Evolutionary conservation across 2,113 vertebrate species (phyloP), one percentile per base, ranked within the genome.

Genomic region (Ictidomys tridecemlineatus): DNA sequence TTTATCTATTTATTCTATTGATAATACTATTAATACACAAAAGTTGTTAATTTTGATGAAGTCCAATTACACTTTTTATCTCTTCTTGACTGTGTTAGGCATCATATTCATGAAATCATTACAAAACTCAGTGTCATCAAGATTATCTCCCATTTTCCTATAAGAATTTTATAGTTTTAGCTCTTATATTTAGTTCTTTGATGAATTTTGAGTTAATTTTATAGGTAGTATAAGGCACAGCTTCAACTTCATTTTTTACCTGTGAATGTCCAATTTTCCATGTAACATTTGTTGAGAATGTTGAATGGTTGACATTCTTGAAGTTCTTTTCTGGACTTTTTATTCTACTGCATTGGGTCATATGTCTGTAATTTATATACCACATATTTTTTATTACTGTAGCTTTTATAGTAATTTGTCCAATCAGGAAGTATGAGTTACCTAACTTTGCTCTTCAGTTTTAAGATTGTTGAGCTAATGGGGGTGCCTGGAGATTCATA

Each of bases 21-120:
- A 76, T n/a, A 77, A 42, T 78, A 24, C 14, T 73, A 63, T 79
- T 95, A n/a, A 85, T 95, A 28, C 39, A 63, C 58, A 95, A 78
- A 91, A 70, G 28, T 61, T 85, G 70, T 70, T 85, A 18, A 51
- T 85, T 91, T 93, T 94, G 53, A 72, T 88, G 13, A 79, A 79
- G 12, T 88, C 32, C 39, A 56, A 2, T 87, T 80, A 80, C 85
- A 61, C 61, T 85, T 85, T 65, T 56, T 61, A 39, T 80, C 22
- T 48, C 24, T 65, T 93, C 87, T 93, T 61, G 34, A 26, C 70
- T 89, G 5, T 51, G 69, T 95, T 92, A 16, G 24, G 24, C 86
- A 63, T 89, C 70, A 83, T 76, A 34, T 76, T 26, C 34, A 93
- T 89, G 51, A 89, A 84, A 84, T 65, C 32, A 30, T 58, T 51